phyloP scores from a whole-genome alignment of 2,797 vertebrate genomes.

The Erethizon dorsatum region DNA sequence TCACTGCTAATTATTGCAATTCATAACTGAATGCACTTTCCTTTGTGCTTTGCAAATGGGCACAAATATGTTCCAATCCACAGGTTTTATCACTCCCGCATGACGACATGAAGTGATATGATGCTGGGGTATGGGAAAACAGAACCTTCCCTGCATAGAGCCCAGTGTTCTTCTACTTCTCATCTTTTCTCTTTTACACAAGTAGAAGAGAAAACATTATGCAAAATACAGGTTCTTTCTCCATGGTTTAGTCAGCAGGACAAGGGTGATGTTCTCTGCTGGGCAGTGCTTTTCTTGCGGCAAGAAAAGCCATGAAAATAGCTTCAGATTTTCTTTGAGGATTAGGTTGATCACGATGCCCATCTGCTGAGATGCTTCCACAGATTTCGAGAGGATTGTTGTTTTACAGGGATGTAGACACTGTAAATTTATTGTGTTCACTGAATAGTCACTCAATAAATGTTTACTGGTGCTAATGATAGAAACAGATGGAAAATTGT shows the following conservation, averaged over 20 bases:
- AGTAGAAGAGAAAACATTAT: neutral
- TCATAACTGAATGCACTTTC: constrained; percentile 46
- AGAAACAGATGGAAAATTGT: neutral
- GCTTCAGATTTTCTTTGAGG: neutral
- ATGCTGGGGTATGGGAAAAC: neutral
- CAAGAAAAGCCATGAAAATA: neutral
- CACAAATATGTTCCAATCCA: neutral
- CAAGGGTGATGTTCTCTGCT: neutral
- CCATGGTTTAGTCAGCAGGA: neutral
- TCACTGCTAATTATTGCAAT: constrained; percentile 1
- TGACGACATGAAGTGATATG: neutral
- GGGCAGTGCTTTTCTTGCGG: neutral
- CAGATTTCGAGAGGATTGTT: neutral
- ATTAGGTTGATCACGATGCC: neutral
- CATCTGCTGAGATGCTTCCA: neutral
- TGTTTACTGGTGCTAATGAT: neutral
- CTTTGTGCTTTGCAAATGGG: constrained; percentile 52
- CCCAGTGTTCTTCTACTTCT: neutral
- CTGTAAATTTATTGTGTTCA: neutral
- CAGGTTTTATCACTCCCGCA: neutral
- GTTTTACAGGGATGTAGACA: neutral
- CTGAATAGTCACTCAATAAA: neutral
- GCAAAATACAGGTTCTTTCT: neutral
- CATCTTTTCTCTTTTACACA: neutral
- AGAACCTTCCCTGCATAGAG: neutral